Evolutionary conservation across 2,888 invertebrate species (phyloP).

Genomic region (Ischnus inquisitorius): DNA sequence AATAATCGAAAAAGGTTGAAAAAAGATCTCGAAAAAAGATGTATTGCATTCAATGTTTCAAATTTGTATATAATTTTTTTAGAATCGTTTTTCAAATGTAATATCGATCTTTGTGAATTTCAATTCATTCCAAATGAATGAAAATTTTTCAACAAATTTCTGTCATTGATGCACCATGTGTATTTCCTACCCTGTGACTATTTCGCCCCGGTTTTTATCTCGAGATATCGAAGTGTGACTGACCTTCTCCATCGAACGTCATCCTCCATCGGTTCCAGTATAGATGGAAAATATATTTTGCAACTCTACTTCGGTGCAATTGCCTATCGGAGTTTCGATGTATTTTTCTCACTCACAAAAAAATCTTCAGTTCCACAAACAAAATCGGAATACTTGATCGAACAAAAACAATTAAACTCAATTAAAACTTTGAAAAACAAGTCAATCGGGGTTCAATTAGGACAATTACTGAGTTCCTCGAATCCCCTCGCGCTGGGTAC

Average conservation of each 20-base stretch:
- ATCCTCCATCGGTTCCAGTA: slow-evolving; percentile 75
- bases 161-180: too few species aligned
- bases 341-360: slow-evolving; percentile 46
- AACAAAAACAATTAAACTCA: slow-evolving; percentile 2
- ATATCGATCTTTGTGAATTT: too few species aligned
- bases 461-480: background rate
- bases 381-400: slow-evolving; percentile 34
- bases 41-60: too few species aligned
- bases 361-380: slow-evolving; percentile 4
- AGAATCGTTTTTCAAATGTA: too few species aligned
- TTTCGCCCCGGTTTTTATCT: too few species aligned
- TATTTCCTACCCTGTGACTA: too few species aligned
- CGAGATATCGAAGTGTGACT: slow-evolving; percentile 25
- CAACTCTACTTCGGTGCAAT: background rate
- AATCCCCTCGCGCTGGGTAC: background rate
- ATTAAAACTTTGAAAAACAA: background rate
- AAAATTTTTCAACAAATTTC: too few species aligned
- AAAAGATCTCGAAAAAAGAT: background rate
- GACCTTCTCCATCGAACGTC: slow-evolving; percentile 80
- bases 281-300: slow-evolving; percentile 25
- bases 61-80: too few species aligned
- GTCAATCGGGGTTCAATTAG: too few species aligned
- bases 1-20: background rate
- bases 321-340: background rate
- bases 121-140: too few species aligned